Percentiles rank a stretch among this genome's conserved stretches.
Conservation (phyloP, 2,113 vertebrate species). For the Hystrix cristata region DNA sequence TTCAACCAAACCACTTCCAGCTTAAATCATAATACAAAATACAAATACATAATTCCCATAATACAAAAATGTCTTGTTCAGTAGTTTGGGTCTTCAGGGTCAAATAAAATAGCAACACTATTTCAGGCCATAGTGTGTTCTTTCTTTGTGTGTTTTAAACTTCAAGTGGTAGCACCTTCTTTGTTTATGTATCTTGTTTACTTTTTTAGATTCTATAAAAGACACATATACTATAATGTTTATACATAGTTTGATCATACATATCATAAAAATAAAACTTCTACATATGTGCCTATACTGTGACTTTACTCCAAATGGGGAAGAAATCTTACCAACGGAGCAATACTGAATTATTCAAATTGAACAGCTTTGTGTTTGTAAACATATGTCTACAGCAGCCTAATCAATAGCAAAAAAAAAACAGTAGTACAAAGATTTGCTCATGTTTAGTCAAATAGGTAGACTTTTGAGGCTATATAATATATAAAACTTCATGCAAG, state of each 20-base stretch:
- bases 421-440: slow-evolving; percentile 60
- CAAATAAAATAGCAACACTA: neutral
- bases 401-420: slow-evolving; percentile 43
- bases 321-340: neutral
- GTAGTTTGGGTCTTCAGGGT: neutral
- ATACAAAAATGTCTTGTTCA: neutral
- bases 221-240: slow-evolving; percentile 3
- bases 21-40: neutral
- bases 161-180: neutral
- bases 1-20: neutral
- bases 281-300: neutral
- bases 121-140: neutral
- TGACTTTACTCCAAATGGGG: neutral
- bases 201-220: neutral
- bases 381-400: neutral
- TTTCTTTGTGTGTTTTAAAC: slow-evolving; percentile 42
- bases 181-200: slow-evolving; percentile 17
- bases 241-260: neutral
- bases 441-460: slow-evolving; percentile 55
- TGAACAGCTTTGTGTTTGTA: neutral
- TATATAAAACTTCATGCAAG: too few relatives aligned
- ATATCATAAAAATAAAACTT: slow-evolving; percentile 35
- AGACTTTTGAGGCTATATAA: neutral
- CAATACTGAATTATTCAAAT: slow-evolving; percentile 45
- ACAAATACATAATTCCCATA: neutral